These are phyloP conservation scores for Eupeodes luniger DNA, from an alignment of 2,888 invertebrate genomes.

Conservation along the genomic window DNA sequence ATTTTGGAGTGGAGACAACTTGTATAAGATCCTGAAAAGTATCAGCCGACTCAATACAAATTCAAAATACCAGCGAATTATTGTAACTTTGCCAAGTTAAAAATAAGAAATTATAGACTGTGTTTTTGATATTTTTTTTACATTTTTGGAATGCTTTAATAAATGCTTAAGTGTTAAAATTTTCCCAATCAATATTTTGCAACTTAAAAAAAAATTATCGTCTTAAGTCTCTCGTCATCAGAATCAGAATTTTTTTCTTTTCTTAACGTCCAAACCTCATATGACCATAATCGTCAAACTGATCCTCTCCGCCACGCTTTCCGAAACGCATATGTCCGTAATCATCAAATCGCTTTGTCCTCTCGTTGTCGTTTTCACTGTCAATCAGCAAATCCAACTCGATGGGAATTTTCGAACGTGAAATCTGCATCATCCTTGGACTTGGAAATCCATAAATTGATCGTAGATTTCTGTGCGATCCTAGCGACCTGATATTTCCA, in stretches of 20 bases:
- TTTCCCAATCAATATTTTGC: not conserved
- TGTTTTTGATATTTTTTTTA: not conserved
- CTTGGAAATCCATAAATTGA: constrained; percentile 77
- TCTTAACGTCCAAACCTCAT: constrained; percentile 87
- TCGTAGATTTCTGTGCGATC: constrained; percentile 77
- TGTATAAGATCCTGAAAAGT: no score
- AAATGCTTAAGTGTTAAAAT: constrained; percentile 49
- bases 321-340: constrained; percentile 90
- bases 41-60: no score
- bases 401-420: constrained; percentile 81
- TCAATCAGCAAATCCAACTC: constrained; percentile 82
- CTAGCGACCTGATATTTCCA: constrained; percentile 39
- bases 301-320: constrained; percentile 86
- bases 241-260: not conserved
- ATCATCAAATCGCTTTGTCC: constrained; percentile 87
- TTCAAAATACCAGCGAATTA: no score
- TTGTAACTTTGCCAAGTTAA: no score
- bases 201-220: constrained; percentile 29
- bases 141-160: constrained; percentile 73
- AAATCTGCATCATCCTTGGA: constrained; percentile 78
- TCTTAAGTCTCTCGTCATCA: constrained; percentile 31
- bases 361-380: constrained; percentile 79
- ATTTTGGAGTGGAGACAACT: no score
- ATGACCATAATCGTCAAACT: constrained; percentile 91
- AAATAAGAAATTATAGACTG: no score